These are phyloP conservation scores for Heterotis niloticus DNA, from an alignment of 2,113 vertebrate species.

Conservation along the genomic window DNA sequence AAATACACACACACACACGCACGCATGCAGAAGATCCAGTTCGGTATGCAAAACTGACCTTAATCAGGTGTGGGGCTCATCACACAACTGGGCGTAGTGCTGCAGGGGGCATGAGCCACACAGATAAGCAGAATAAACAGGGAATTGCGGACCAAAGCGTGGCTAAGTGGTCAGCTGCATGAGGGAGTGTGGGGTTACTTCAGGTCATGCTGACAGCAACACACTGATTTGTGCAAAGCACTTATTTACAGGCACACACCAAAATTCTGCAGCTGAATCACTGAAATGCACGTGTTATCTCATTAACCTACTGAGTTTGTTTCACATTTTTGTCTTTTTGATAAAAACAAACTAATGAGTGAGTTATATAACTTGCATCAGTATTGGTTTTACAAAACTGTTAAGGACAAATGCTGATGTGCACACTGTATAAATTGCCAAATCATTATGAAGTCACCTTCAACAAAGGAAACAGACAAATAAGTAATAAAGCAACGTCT, in stretches of 20 bases:
- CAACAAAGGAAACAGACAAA: too few relatives aligned
- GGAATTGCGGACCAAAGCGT: neutral
- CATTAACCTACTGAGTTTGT: conserved; percentile 1
- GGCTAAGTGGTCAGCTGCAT: neutral
- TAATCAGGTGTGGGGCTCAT: conserved; percentile 10
- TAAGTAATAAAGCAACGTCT: too few relatives aligned
- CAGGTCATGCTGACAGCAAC: neutral
- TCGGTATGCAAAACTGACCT: neutral
- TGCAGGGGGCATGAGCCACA: neutral
- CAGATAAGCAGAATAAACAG: neutral
- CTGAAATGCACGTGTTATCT: neutral
- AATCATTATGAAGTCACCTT: too few relatives aligned
- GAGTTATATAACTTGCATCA: neutral
- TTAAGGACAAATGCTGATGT: too few relatives aligned
- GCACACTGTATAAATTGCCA: too few relatives aligned
- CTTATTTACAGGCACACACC: neutral
- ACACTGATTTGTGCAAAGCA: neutral
- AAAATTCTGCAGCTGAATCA: conserved; percentile 8
- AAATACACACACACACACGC: neutral
- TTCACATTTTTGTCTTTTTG: neutral
- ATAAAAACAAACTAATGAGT: neutral
- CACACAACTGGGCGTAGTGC: neutral
- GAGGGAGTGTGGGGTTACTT: neutral
- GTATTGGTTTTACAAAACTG: too few relatives aligned
- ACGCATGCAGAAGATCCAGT: neutral